These are phyloP conservation scores for Chromoteleia sp. DNA, from an alignment of 2,888 invertebrate genomes.

Conservation along the genomic window DNA sequence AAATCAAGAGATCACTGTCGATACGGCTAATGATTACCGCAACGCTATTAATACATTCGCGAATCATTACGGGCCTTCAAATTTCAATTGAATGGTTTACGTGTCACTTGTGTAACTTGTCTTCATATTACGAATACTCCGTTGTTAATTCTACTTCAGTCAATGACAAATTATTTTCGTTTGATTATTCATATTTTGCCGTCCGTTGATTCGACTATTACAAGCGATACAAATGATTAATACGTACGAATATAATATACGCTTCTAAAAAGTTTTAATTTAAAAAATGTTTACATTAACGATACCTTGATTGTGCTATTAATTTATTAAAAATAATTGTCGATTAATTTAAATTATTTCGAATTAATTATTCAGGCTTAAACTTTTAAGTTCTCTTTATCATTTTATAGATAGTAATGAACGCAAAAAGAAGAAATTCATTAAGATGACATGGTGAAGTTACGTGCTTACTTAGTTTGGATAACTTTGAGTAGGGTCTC, in stretches of 20 bases:
- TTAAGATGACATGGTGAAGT: constrained; percentile 37
- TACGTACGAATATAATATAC: too few species aligned
- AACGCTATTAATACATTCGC: constrained; percentile 46
- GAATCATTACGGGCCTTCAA: constrained; percentile 33
- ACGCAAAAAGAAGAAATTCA: constrained; percentile 27
- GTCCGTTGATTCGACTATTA: too few species aligned
- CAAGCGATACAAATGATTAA: too few species aligned
- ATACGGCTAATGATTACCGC: constrained; percentile 72
- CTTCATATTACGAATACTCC: constrained; percentile 16
- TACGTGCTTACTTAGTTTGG: constrained; percentile 36
- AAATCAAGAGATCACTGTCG: constrained; percentile 75
- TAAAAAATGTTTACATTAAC: too few species aligned
- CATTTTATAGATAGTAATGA: constrained; percentile 1
- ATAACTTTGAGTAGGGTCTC: constrained; percentile 39
- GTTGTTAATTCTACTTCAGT: neutral
- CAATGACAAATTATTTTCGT: neutral
- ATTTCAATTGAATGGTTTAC: constrained; percentile 38
- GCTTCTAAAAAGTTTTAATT: too few species aligned
- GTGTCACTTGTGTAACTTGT: constrained; percentile 29
- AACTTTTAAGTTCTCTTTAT: neutral
- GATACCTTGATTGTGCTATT: too few species aligned
- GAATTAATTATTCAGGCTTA: neutral
- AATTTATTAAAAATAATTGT: too few species aligned
- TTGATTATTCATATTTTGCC: too few species aligned
- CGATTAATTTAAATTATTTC: neutral